Percentiles rank a stretch among this genome's conserved stretches.
phyloP scores from a whole-genome alignment of 1,140 invertebrate genomes.

The Calosoma granatense region DNA sequence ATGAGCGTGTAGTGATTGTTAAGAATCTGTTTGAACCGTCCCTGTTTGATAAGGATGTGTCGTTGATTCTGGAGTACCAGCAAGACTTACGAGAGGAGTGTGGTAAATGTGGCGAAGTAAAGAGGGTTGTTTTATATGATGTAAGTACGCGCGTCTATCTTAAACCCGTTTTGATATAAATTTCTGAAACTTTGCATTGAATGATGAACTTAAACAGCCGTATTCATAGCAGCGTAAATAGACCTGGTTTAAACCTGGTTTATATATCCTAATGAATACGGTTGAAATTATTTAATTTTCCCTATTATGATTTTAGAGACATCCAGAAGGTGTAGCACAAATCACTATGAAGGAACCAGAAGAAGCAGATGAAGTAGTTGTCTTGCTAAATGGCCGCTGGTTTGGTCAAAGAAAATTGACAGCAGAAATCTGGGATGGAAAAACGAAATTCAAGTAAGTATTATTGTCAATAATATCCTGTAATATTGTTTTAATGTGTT shows the following conservation, averaged over 20 bases:
- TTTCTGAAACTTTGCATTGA: no score
- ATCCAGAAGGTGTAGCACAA: constrained; percentile 90
- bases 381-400: constrained; percentile 82
- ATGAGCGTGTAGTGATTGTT: constrained; percentile 85
- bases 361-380: constrained; percentile 82
- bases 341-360: constrained; percentile 85
- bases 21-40: constrained; percentile 89
- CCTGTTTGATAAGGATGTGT: constrained; percentile 83
- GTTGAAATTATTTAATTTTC: constrained; percentile 8
- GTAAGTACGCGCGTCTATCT: constrained; percentile 50
- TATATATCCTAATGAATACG: no score
- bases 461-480: background rate
- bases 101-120: constrained; percentile 83
- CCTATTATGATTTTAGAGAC: constrained; percentile 61
- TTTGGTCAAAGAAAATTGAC: constrained; percentile 77
- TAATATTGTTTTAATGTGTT: background rate
- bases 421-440: constrained; percentile 91
- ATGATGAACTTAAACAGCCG: no score
- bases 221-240: no score
- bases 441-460: constrained; percentile 77
- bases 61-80: constrained; percentile 82
- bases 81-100: constrained; percentile 85
- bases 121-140: constrained; percentile 89
- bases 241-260: no score
- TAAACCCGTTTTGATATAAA: background rate